Base-by-base conservation (phyloP, 1,140 invertebrate genomes). In the Pseudoatta argentina region DNA sequence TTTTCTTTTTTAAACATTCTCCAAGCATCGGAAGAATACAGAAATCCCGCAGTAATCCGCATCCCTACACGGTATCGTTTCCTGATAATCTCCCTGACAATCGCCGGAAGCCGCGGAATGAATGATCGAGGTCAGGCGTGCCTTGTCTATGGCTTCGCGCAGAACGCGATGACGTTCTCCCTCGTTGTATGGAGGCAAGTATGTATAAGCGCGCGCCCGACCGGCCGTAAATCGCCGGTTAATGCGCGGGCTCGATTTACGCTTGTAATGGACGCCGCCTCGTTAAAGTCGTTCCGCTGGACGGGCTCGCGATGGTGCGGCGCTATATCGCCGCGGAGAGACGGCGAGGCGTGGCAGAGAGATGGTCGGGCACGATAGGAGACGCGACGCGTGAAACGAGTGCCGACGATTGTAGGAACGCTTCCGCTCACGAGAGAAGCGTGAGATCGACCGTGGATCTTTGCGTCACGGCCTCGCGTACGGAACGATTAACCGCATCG, bases 251-350 rank as follows among this genome's bases (percentile, higher is more conserved):
- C 67, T 82, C 67, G 79, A 73, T 82, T 82, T 82, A 73, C 67
- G 79, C 79, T 21, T 61, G 79, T 82, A 82, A 82, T 82, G 67
- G 55, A 82, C 67, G 79, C 67, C 59, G 79, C 67, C 67, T 82
- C 79, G 79, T 82, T 82, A 73, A 59, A 82, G 79, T 82, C 53
- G 79, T 82, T 82, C 67, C 67, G 67, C 79, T 55, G 79, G 53
- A 73, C 79, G 79, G 78, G 34, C 34, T 57, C 66, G 57, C 34
- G 77, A 57, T 53, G 27, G 64, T 30, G 30, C 63, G 61, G 34
- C 14, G 66, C 55, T 72, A 72, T 30, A 82, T 59, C 39, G 63
- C 66, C 39, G 63, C 66, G 78, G 24, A 16, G 44, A 34, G 63
- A 61, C 79, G 67, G 27, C 79, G 34, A 82, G 79, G 79, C 55